phyloP scores from a whole-genome alignment of 2,888 invertebrate genomes.

The Hirtodrosophila cameraria region DNA sequence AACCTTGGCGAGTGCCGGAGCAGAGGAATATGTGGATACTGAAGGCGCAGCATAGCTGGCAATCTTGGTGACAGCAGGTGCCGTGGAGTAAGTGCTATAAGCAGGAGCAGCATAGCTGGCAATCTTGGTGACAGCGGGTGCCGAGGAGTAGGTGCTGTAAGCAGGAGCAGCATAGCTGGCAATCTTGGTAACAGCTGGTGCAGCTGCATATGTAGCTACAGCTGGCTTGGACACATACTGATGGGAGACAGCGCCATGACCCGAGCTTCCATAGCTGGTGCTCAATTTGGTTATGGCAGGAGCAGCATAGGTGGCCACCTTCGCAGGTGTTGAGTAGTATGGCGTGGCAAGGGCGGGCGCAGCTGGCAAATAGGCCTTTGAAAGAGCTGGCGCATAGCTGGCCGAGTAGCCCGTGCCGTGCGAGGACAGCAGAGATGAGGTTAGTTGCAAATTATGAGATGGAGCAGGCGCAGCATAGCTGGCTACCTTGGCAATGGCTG shows the following conservation, averaged over 20 bases:
- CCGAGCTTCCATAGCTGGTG: constrained; percentile 46
- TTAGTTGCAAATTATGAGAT: constrained; percentile 43
- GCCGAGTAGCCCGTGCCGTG: constrained; percentile 53
- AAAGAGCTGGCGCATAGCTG: constrained; percentile 69
- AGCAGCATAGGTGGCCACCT: constrained; percentile 56
- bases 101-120: constrained; percentile 34
- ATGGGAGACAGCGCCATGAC: constrained; percentile 55
- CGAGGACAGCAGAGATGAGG: constrained; percentile 55
- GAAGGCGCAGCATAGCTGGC: constrained; percentile 60
- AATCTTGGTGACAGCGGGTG: constrained; percentile 54
- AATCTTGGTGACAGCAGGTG: constrained; percentile 53
- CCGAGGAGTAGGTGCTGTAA: constrained; percentile 26
- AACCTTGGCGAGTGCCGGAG: constrained; percentile 49
- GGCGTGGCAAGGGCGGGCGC: constrained; percentile 51
- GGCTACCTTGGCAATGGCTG: constrained; percentile 62
- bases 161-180: constrained; percentile 33
- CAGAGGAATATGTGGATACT: constrained; percentile 43
- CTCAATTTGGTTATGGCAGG: constrained; percentile 49
- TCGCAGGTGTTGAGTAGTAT: constrained; percentile 56
- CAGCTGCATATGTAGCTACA: constrained; percentile 26
- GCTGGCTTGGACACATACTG: constrained; percentile 76
- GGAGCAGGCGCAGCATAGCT: constrained; percentile 48
- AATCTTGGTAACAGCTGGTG: constrained; percentile 46
- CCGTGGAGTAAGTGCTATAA: constrained; percentile 26
- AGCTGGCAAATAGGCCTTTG: constrained; percentile 67